phyloP scores from a whole-genome alignment of 1,140 invertebrate species.

The Aphaenogaster rudis region DNA sequence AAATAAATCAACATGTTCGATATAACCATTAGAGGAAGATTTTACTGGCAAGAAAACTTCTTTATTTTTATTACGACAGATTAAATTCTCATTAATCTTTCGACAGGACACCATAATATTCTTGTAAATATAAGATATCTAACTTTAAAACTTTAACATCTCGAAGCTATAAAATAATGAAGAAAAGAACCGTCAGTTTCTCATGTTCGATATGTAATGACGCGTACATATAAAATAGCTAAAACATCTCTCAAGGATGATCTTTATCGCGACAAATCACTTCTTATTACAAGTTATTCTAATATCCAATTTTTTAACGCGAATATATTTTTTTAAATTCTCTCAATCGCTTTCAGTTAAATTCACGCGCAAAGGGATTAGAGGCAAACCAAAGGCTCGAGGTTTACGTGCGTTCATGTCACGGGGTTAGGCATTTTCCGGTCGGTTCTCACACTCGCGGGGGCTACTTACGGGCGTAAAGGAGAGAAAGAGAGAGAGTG shows the following conservation, averaged over 20 bases:
- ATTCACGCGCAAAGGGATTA: constrained; percentile 16
- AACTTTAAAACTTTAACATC: neutral
- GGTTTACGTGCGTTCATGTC: neutral
- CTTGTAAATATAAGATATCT: neutral
- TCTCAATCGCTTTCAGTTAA: constrained; percentile 14
- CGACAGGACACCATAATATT: neutral
- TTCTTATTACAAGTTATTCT: neutral
- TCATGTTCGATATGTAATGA: neutral
- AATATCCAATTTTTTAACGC: neutral
- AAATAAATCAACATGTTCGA: neutral
- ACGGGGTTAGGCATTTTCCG: constrained; percentile 67
- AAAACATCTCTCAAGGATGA: neutral
- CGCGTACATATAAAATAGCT: neutral
- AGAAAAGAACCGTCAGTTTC: neutral
- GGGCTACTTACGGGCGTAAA: constrained; percentile 48
- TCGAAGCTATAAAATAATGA: neutral
- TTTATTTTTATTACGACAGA: neutral
- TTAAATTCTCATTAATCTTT: neutral
- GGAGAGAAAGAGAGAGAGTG: neutral
- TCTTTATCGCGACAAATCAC: no score
- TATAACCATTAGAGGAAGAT: neutral
- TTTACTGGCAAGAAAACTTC: neutral
- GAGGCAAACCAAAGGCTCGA: neutral
- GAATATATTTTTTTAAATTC: neutral
- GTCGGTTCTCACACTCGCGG: constrained; percentile 74